A percentile compares a stretch with the other conserved stretches of the same genome.
These are phyloP conservation scores for Suncus etruscus DNA, from an alignment of 2,113 vertebrate genomes.

Conservation along the genomic window DNA sequence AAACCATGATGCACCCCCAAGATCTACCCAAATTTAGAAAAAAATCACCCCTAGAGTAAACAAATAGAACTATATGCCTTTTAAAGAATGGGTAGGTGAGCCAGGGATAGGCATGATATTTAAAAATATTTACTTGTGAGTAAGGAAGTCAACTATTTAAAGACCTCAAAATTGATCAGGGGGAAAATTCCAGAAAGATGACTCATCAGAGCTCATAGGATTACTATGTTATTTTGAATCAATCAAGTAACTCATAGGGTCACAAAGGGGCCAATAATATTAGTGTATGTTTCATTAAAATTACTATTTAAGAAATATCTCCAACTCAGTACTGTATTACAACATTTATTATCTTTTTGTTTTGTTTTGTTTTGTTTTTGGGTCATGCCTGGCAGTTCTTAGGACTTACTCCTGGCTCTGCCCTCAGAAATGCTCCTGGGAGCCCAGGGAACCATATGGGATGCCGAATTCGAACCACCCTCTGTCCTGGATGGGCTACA, in stretches of 20 bases:
- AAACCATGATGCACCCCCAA: neutral
- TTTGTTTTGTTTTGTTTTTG: too few relatives aligned
- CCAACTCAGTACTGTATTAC: constrained; percentile 5
- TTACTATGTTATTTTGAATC: constrained; percentile 22
- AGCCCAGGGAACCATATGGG: too few relatives aligned
- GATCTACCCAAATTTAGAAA: constrained; percentile 35
- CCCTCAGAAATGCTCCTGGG: too few relatives aligned
- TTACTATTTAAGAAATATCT: constrained; percentile 41
- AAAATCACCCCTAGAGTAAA: constrained; percentile 50
- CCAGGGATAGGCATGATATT: neutral
- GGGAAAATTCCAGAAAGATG: constrained; percentile 45
- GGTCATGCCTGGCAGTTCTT: too few relatives aligned
- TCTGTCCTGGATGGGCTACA: too few relatives aligned
- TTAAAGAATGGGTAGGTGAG: neutral
- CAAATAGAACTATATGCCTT: neutral
- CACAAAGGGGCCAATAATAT: constrained; percentile 7
- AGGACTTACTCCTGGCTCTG: too few relatives aligned
- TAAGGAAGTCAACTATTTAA: constrained; percentile 6
- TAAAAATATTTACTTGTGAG: constrained; percentile 25
- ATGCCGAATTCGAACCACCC: too few relatives aligned
- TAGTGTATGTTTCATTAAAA: neutral
- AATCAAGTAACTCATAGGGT: neutral
- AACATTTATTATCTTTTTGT: neutral
- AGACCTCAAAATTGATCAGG: constrained; percentile 36
- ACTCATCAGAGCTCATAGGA: neutral